Evolutionary conservation across 2,113 vertebrate genomes (phyloP).

Genomic region (Callocephalon fimbriatum): DNA sequence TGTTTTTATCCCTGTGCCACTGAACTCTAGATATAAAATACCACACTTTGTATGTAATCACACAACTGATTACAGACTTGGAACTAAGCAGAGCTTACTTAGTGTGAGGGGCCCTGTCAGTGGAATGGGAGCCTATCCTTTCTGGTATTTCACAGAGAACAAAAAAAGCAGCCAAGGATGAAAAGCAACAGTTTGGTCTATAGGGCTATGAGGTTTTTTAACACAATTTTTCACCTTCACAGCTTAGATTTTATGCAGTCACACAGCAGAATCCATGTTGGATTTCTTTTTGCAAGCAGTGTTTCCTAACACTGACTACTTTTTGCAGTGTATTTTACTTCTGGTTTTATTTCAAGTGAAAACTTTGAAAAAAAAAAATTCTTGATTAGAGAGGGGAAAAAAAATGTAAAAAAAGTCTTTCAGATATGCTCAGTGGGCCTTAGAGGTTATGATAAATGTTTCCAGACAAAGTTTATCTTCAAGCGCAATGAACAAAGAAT

Average conservation of each 20-base stretch:
- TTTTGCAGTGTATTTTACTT: not conserved
- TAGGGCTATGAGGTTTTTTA: not conserved
- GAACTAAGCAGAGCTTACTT: not conserved
- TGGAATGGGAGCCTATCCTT: not conserved
- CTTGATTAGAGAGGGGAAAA: not conserved
- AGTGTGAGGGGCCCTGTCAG: accelerated
- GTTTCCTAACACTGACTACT: not conserved
- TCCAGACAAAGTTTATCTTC: not conserved
- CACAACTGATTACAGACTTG: not conserved
- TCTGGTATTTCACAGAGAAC: not conserved
- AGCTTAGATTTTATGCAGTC: not conserved
- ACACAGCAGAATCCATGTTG: not conserved
- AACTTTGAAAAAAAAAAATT: not conserved
- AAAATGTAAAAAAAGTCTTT: not conserved
- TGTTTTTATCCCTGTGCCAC: not conserved
- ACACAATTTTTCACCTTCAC: not conserved
- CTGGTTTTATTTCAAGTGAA: not conserved
- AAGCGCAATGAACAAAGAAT: not conserved
- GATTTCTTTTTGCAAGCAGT: not conserved
- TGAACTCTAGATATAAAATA: not conserved
- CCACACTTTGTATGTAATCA: not conserved
- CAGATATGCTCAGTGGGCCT: not conserved
- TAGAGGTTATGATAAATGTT: not conserved
- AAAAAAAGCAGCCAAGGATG: not conserved
- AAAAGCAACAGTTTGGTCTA: not conserved